Base-by-base conservation (phyloP, 2,113 vertebrate species). In the Ameiurus melas region DNA sequence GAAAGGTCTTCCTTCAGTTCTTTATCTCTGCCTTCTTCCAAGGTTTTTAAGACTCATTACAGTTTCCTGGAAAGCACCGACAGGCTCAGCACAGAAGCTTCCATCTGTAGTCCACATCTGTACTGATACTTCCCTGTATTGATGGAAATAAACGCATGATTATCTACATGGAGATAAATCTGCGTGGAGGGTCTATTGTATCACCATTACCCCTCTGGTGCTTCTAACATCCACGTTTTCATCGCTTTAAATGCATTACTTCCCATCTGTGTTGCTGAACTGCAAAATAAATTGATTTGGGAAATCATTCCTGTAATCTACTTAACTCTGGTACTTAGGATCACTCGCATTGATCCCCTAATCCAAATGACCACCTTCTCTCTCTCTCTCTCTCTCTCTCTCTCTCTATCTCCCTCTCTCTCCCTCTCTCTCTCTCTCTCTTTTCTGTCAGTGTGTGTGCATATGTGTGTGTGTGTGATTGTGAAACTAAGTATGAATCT, bases 241-340 rank as follows among this genome's bases (percentile, higher is more conserved):
- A 84, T 87, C 51, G 22, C 83, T 84, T 93, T 92, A 94, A 93
- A 94, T 94, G 92, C 93, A 95, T 93, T 93, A 91, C 91, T 93
- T 93, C 88, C 89, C 85, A 82, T 92, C 85, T 87, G 88, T 91
- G 92, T 91, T 91, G 91, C 91, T 91, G 90, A 93, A 92, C 92
- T 68, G 93, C 90, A 90, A 90, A 91, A 93, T 93, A 94, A 94
- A 95, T 94, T 93, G 93, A 94, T 94, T 94, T 90, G 82, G 92
- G 92, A 94, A 95, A 95, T 92, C 85, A 51, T 91, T 94, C 89
- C 84, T 83, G 90, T 96, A 94, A 95, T 95, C 93, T 94, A 94
- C 93, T 95, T 95, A 94, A 92, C 93, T 92, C 89, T 89, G 89
- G 81, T 92, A 83, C 88, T 91, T 91, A 94, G 94, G 93, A 94